phyloP scores from a whole-genome alignment of 2,113 vertebrate species.

The Anser cygnoides region DNA sequence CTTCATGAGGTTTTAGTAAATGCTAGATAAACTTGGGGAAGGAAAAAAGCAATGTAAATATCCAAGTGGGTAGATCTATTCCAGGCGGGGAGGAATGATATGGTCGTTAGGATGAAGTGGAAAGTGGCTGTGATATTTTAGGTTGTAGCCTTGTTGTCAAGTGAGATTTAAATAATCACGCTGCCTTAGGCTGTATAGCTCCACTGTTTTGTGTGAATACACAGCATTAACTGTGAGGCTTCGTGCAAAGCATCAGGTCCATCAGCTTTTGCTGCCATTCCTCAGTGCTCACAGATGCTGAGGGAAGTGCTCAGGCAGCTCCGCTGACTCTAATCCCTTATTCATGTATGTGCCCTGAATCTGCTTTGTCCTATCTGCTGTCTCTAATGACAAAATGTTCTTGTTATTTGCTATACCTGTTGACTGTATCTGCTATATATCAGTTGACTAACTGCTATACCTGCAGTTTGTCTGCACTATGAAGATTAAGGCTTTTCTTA shows the following conservation, averaged over 20 bases:
- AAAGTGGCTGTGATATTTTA: background rate
- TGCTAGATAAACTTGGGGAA: background rate
- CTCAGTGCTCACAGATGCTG: rapidly evolving
- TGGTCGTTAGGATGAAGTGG: background rate
- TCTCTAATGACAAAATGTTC: background rate
- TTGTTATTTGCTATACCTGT: background rate
- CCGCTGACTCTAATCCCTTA: no score
- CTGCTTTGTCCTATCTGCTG: background rate
- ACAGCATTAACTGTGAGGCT: background rate
- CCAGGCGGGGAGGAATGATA: background rate
- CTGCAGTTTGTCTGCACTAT: background rate
- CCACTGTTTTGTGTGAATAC: background rate
- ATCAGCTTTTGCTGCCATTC: background rate
- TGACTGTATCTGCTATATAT: background rate
- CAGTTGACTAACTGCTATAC: background rate
- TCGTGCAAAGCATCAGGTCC: rapidly evolving
- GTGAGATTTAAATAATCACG: background rate
- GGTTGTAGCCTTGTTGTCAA: background rate
- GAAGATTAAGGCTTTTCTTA: background rate
- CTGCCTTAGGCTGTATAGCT: background rate
- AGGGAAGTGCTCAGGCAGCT: background rate
- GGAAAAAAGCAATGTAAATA: background rate
- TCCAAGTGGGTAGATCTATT: background rate
- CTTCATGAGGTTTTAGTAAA: background rate
- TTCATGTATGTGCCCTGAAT: rapidly evolving